Base-by-base conservation (phyloP, 2,113 vertebrate genomes). In the Sarotherodon lohbergeri region DNA sequence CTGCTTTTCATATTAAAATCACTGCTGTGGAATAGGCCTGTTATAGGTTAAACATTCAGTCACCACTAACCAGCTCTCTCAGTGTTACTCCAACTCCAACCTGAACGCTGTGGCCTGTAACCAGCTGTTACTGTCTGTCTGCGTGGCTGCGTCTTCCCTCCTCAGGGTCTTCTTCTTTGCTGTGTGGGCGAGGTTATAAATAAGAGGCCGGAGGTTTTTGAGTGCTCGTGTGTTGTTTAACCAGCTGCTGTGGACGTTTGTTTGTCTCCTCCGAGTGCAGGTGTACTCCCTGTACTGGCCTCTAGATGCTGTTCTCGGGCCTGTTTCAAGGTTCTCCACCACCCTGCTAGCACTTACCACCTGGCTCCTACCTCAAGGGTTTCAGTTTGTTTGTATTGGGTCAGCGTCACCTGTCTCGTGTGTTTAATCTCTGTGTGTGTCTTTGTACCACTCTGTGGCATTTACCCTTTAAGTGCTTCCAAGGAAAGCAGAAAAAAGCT, bases 101-200 rank as follows among this genome's bases (percentile, higher is more conserved):
- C 88, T n/a, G 85, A 87, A 63, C 22, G 7, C 80, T 80, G n/a
- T 12, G 57, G 63, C 88, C 80, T 41, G 48, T 56, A 84, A 82
- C 80, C 95, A 96, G 95, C 92, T 96, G 95, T 84, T 90, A 87
- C 92, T 90, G 92, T 90, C 94, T 61, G 91, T 95, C 94, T 88
- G 91, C 63, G 83, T 61, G 88, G 68, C 81, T 39, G 80, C 22
- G 81, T 91, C 92, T 91, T 88, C 91, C 71, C 91, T 29, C 29
- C 91, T 88, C 48, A 4, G 80, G 57, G 56, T 22, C 87, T 86
- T 85, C 90, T 81, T 86, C 90, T 92, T 83, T 92, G 91, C 88
- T 89, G 91, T 90, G 90, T 89, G 89, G 50, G 78, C 54, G 54
- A 92, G 84, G 94, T 93, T 95, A 96, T 94, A 96, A 96, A 96